Evolutionary conservation across 2,113 vertebrate species (phyloP).

Genomic region (Thinocorus orbignyianus): DNA sequence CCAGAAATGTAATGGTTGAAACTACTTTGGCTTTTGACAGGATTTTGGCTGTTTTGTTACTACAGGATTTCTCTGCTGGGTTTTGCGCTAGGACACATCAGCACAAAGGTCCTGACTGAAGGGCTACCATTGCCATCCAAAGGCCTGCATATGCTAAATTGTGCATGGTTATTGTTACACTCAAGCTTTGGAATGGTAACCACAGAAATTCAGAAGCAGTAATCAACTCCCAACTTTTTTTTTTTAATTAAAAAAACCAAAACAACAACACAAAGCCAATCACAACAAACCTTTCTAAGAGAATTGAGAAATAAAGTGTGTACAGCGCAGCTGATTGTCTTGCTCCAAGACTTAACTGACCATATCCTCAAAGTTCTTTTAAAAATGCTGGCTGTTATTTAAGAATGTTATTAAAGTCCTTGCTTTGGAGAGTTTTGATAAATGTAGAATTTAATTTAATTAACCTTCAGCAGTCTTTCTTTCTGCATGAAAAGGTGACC

Average conservation of each 20-base stretch:
- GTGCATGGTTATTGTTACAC: neutral
- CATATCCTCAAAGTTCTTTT: conserved; percentile 18
- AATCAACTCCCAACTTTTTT: neutral
- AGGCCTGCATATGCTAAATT: neutral
- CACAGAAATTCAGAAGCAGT: neutral
- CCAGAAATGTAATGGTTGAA: neutral
- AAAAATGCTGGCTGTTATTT: conserved; percentile 22
- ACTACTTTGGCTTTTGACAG: neutral
- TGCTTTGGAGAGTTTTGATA: conserved; percentile 32
- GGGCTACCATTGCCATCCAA: neutral
- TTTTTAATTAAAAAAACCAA: neutral
- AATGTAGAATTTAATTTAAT: conserved; percentile 53
- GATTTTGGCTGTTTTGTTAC: neutral
- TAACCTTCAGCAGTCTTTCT: conserved; percentile 40
- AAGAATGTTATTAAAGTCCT: conserved; percentile 27
- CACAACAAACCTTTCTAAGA: neutral
- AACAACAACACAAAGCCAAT: neutral
- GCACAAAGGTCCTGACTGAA: neutral
- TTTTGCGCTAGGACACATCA: neutral
- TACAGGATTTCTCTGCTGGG: neutral
- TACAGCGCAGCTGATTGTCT: neutral
- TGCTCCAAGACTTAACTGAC: neutral
- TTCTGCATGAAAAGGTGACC: conserved; percentile 43
- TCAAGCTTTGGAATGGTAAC: neutral
- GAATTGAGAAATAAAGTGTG: neutral